A percentile compares a stretch with the other conserved stretches of the same genome.
Conservation (phyloP, 2,113 vertebrate genomes). For the Ceyx melanurus region DNA sequence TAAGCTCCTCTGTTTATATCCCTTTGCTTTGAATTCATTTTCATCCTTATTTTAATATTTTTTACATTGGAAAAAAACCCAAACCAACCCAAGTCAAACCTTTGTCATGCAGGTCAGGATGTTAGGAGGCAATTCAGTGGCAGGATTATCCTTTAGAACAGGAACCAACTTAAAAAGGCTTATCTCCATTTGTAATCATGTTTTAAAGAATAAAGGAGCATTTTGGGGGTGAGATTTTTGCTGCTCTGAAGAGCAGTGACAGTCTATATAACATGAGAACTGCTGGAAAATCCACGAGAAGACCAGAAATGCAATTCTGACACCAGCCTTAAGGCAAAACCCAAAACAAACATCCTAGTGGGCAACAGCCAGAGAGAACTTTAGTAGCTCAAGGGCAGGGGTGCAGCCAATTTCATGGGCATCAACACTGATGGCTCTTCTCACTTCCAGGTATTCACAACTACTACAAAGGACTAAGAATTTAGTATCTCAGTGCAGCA, state of each 20-base stretch:
- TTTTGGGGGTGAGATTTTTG: background rate
- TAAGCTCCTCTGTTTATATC: background rate
- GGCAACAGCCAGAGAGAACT: background rate
- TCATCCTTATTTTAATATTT: background rate
- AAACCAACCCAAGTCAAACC: background rate
- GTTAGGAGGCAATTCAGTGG: background rate
- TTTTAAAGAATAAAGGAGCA: background rate
- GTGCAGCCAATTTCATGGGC: background rate
- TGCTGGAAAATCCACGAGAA: background rate
- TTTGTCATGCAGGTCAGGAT: background rate
- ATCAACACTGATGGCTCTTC: accelerated
- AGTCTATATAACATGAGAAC: background rate
- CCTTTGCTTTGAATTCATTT: background rate
- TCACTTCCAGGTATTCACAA: background rate
- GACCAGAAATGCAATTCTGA: background rate
- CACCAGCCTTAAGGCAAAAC: background rate
- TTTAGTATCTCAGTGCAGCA: background rate
- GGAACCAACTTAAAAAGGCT: background rate
- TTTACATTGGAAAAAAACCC: background rate
- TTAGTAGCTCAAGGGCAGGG: background rate
- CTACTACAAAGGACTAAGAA: background rate
- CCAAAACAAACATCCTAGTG: background rate
- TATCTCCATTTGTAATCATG: background rate
- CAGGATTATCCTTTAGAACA: background rate
- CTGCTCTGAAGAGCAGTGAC: background rate